Evolutionary conservation across 2,797 vertebrate genomes (phyloP).

Genomic region (Brotula barbata): DNA sequence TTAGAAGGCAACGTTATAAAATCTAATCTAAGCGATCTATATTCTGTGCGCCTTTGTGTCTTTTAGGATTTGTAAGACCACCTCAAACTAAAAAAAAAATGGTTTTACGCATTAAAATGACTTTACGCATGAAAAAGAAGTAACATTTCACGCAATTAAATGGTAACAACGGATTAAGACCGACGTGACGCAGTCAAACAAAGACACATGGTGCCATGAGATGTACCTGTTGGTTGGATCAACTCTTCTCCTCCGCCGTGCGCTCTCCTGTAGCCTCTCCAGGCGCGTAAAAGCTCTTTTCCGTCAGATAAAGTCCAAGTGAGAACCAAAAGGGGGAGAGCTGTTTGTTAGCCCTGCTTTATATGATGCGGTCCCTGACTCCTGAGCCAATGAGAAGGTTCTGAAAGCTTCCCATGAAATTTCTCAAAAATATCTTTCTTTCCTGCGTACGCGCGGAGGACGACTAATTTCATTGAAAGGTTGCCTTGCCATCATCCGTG

Average conservation of each 20-base stretch:
- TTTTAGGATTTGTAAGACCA: background rate
- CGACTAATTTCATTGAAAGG: conserved; percentile 9
- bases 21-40: background rate
- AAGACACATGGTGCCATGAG: too few relatives aligned
- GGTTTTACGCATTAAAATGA: background rate
- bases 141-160: background rate
- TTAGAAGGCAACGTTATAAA: too few relatives aligned
- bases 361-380: conserved; percentile 64
- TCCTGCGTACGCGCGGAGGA: conserved; percentile 20
- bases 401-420: conserved; percentile 57
- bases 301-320: conserved; percentile 18
- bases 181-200: too few relatives aligned
- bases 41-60: too few relatives aligned
- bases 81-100: too few relatives aligned
- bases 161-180: background rate
- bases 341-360: conserved; percentile 53
- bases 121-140: too few relatives aligned
- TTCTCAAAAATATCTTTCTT: conserved; percentile 39
- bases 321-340: conserved; percentile 43
- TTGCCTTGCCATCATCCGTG: conserved; percentile 32
- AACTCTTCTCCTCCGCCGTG: conserved; percentile 27
- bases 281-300: conserved; percentile 56
- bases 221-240: conserved; percentile 58
- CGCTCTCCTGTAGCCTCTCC: conserved; percentile 43
- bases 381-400: conserved; percentile 73